phyloP scores from a whole-genome alignment of 2,113 vertebrate genomes.

The Pollachius pollachius region DNA sequence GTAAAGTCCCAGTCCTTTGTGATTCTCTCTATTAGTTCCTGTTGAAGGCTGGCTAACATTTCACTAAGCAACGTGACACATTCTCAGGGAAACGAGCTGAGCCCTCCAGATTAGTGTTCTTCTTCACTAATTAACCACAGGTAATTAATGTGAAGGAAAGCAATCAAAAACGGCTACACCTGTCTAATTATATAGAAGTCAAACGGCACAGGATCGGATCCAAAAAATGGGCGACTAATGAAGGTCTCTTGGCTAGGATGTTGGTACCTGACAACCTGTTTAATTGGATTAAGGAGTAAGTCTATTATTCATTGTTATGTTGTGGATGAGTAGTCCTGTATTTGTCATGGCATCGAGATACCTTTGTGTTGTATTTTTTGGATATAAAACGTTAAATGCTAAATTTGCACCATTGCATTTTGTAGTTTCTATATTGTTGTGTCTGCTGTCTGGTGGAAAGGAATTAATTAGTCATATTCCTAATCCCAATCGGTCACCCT shows the following conservation, averaged over 20 bases:
- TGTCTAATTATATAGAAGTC: conserved; percentile 71
- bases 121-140: conserved; percentile 59
- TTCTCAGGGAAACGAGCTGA: conserved; percentile 31
- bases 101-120: conserved; percentile 33
- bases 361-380: background rate
- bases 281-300: conserved; percentile 68
- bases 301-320: conserved; percentile 61
- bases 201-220: conserved; percentile 49
- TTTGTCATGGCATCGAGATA: conserved; percentile 29
- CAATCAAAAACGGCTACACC: conserved; percentile 66
- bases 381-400: background rate
- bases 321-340: conserved; percentile 46
- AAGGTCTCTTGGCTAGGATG: conserved; percentile 53
- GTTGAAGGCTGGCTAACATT: conserved; percentile 10
- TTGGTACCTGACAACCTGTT: conserved; percentile 60
- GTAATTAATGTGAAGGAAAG: conserved; percentile 65
- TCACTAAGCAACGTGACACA: conserved; percentile 22
- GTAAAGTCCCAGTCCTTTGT: conserved; percentile 13
- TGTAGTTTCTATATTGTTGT: no score
- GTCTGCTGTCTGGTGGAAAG: no score
- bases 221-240: conserved; percentile 56
- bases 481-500: no score
- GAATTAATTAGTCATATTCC: no score
- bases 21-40: conserved; percentile 25
- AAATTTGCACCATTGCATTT: background rate